Percentiles rank a stretch among this genome's conserved stretches.
These are phyloP conservation scores for Plebejus melissa DNA, from an alignment of 2,888 invertebrate genomes.

Conservation along the genomic window DNA sequence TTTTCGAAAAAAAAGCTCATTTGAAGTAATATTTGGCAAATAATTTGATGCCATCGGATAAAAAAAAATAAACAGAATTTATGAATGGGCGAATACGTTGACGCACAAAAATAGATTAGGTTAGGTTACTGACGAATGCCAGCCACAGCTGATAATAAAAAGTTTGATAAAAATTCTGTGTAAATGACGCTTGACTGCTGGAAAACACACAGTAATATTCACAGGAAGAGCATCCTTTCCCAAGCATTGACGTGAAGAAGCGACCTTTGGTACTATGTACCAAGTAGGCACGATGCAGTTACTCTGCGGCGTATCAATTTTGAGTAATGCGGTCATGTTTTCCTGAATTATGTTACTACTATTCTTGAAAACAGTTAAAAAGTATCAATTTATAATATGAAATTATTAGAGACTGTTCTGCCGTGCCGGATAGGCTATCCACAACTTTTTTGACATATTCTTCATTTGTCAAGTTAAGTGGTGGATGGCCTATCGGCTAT, in stretches of 20 bases:
- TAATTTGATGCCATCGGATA: too few species aligned
- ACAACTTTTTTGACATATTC: too few species aligned
- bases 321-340: neutral
- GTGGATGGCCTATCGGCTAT: too few species aligned
- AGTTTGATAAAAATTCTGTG: neutral
- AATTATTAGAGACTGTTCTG: too few species aligned
- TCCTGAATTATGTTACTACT: neutral
- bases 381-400: too few species aligned
- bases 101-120: neutral
- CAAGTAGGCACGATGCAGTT: neutral
- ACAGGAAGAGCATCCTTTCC: neutral
- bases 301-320: neutral
- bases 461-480: too few species aligned
- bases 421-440: too few species aligned
- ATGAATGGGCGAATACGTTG: neutral
- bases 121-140: neutral
- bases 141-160: neutral
- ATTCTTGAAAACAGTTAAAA: too few species aligned
- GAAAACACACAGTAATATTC: neutral
- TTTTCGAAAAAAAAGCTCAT: too few species aligned
- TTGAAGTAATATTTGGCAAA: too few species aligned
- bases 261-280: neutral
- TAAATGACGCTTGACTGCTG: neutral
- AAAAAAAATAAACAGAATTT: neutral
- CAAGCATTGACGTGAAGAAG: neutral